Base-by-base conservation (phyloP, 2,797 vertebrate genomes). In the Microhierax caerulescens region DNA sequence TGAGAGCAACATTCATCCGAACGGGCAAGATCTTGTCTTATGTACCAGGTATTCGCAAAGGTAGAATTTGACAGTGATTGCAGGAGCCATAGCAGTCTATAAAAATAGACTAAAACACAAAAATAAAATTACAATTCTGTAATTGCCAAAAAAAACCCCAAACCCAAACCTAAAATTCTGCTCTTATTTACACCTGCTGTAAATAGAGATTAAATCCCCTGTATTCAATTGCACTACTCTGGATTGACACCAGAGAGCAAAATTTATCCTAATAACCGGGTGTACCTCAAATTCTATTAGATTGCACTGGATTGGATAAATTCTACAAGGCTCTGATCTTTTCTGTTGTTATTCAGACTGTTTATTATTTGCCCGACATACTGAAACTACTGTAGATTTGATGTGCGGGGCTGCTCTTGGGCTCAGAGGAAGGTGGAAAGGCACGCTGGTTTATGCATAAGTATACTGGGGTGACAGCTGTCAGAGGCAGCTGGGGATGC, bases 241-340 rank as follows among this genome's bases (percentile, higher is more conserved):
- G 61, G 84, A 51, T 70, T 92, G 90, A 89, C 92, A 91, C 80
- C 90, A 93, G 92, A 90, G 88, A 95, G 88, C 86, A 83, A 97
- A 95, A 93, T 91, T 79, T 57, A 64, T 48, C 83, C 70, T 92
- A 21, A 19, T 73, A 77, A 69, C 11, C 1, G 15, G 28, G 10
- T 65, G 61, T 76, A 37, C 59, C 85, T 95, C 59, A 17, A 16
- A 54, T 67, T 60, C 32, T 13, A 2, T 41, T 21, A 43, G 75
- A 20, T 57, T 59, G 68, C 2, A 0, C 22, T 11, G 54, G 21
- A 6, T 50, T 27, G 13, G 21, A 34, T 82, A 11, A 65, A 57
- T 65, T 48, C 48, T 20, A 9, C 34, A 32, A 48, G 48, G 51
- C 82, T 87, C 79, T 74, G 69, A 32, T 86, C 74, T 69, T 27